A percentile compares a stretch with the other conserved stretches of the same genome.
Conservation (phyloP, 2,888 invertebrate genomes). For the Eristalis tenax region DNA sequence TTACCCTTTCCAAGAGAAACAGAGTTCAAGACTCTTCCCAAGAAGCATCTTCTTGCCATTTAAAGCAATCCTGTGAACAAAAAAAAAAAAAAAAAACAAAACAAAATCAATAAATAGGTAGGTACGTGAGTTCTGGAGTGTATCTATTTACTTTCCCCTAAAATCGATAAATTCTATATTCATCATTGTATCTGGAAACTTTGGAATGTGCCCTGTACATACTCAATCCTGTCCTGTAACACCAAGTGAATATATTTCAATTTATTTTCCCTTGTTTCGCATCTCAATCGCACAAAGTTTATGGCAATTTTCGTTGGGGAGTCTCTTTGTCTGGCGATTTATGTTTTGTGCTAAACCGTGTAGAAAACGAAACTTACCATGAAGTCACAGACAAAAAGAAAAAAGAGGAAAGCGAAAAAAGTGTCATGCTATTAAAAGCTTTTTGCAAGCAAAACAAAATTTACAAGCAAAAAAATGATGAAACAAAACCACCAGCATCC, state of each 20-base stretch:
- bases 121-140: background rate
- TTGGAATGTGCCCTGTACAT: background rate
- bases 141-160: background rate
- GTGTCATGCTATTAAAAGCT: conserved; percentile 36
- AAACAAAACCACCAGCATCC: background rate
- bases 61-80: background rate
- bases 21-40: too few relatives aligned
- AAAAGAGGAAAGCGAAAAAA: background rate
- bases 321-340: conserved; percentile 62
- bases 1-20: too few relatives aligned
- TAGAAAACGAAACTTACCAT: conserved; percentile 67
- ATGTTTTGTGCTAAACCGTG: conserved; percentile 58
- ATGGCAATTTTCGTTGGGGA: conserved; percentile 33
- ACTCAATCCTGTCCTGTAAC: background rate
- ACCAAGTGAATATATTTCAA: background rate
- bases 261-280: conserved; percentile 19
- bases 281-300: conserved; percentile 47
- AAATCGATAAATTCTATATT: background rate
- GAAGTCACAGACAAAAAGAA: conserved; percentile 15
- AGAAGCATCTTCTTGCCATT: background rate
- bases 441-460: background rate
- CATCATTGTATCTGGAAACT: background rate
- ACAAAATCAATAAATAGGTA: conserved; percentile 38
- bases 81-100: too few relatives aligned
- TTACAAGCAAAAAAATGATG: background rate